Percentiles rank a stretch among this genome's conserved stretches.
phyloP scores from a whole-genome alignment of 2,888 invertebrate genomes.

The Oxytorus armatus region DNA sequence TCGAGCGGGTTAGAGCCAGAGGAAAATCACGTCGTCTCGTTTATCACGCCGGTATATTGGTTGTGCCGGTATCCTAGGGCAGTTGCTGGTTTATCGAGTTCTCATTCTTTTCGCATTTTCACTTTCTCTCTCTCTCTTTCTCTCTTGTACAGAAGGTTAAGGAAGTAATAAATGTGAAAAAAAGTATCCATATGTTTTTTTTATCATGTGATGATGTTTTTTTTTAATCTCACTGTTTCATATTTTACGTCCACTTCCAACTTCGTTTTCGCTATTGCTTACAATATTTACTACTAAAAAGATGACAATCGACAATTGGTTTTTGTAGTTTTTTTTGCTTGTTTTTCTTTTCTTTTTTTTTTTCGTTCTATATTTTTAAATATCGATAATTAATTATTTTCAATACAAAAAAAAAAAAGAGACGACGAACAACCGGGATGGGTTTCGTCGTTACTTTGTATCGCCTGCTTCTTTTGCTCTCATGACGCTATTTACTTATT shows the following conservation, averaged over 20 bases:
- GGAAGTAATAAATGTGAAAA: slow-evolving; percentile 76
- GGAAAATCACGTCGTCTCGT: slow-evolving; percentile 63
- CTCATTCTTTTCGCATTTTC: slow-evolving; percentile 65
- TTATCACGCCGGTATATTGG: slow-evolving; percentile 71
- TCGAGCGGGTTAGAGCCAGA: slow-evolving; percentile 53
- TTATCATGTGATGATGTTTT: slow-evolving; percentile 62
- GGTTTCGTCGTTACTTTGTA: slow-evolving; percentile 55
- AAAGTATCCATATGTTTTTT: slow-evolving; percentile 71
- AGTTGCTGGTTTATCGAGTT: slow-evolving; percentile 78
- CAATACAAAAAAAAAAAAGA: slow-evolving; percentile 71
- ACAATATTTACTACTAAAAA: slow-evolving; percentile 58
- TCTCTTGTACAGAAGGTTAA: slow-evolving; percentile 74
- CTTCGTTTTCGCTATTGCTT: slow-evolving; percentile 54
- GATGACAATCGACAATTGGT: slow-evolving; percentile 61
- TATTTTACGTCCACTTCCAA: slow-evolving; percentile 56
- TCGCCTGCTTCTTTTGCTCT: slow-evolving; percentile 53
- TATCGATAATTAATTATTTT: slow-evolving; percentile 74
- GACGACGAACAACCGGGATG: slow-evolving; percentile 24
- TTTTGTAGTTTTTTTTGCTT: slow-evolving; percentile 38
- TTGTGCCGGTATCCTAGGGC: slow-evolving; percentile 77
- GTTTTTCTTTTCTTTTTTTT: slow-evolving; percentile 21
- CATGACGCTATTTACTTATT: slow-evolving; percentile 24
- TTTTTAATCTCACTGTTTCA: slow-evolving; percentile 62
- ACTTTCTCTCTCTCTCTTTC: slow-evolving; percentile 62
- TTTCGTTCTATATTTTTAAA: slow-evolving; percentile 53